Base-by-base conservation (phyloP, 2,888 invertebrate genomes). In the Zhuqinia jingwanae region DNA sequence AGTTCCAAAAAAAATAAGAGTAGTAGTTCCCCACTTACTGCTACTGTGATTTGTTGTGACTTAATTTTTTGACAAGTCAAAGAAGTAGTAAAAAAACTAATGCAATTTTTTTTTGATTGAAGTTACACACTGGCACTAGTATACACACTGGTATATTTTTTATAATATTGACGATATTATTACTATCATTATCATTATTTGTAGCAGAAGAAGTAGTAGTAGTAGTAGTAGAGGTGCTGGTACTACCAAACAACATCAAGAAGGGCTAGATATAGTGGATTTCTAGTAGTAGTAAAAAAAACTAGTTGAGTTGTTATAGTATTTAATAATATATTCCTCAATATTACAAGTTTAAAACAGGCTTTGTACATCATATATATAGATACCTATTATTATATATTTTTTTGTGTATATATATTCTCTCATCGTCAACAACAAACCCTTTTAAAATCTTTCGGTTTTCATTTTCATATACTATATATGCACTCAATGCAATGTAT, bases 111-210 rank as follows among this genome's bases (percentile, higher is more conserved):
- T 77, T 58, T 77, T 58, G 36, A 27, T 63, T 58, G n/a, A 56
- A 76, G 75, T 76, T 76, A 53, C 58, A 27, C 58, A 58, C 58
- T 77, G 76, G 42, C 76, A 77, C 76, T 58, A 58, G 36, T 58
- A 25, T 45, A 58, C 13, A 58, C 22, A 25, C 63, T 56, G 15
- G 5, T 50, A 25, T 76, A 53, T 56, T 56, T n/a, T 5, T 13
- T 53, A 36, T 27, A 56, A 42, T 30, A 22, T 15, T 56, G 56
- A 17, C 27, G 17, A 53, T 76, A 56, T 56, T 22, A 30, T 60
- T 25, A 25, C 15, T 60, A 60, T 25, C 25, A 60, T 25, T 60
- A 60, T 60, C 25, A 60, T 60, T 22, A 25, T 22, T 60, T 8
- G n/a, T 53, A 53, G 8, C n/a, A 11, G 47, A 15, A 11, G 47